Evolutionary conservation across 2,888 invertebrate species (phyloP).

Genomic region (Drosophila helvetica): DNA sequence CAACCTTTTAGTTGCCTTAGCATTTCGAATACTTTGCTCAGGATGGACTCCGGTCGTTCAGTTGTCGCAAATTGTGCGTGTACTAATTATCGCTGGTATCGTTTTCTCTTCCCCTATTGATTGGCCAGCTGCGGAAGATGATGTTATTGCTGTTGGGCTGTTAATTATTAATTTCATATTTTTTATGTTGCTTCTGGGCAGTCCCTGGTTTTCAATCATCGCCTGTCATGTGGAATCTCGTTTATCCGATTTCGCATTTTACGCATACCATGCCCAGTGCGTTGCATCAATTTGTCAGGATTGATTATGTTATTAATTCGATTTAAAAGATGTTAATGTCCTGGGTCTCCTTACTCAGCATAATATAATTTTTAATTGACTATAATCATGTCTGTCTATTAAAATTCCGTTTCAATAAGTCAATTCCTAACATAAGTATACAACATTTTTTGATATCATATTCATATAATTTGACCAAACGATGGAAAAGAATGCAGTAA

Average conservation of each 20-base stretch:
- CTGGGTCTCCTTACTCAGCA: too few relatives aligned
- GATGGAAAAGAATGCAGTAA: too few relatives aligned
- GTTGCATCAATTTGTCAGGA: conserved; percentile 49
- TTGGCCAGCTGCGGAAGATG: conserved; percentile 6
- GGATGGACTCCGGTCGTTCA: conserved; percentile 16
- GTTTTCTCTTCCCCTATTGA: conserved; percentile 11
- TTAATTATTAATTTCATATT: conserved; percentile 72
- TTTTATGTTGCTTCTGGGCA: conserved; percentile 24
- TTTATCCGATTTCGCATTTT: conserved; percentile 53
- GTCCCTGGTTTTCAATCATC: conserved; percentile 10
- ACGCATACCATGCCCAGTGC: conserved; percentile 46
- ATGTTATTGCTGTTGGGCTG: conserved; percentile 32
- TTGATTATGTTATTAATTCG: conserved; percentile 62
- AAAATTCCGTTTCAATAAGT: too few relatives aligned
- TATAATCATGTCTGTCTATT: not conserved
- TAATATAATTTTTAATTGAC: too few relatives aligned
- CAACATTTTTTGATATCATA: too few relatives aligned
- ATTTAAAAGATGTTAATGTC: not conserved
- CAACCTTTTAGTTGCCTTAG: not conserved
- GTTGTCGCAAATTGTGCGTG: conserved; percentile 29
- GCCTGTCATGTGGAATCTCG: conserved; percentile 10
- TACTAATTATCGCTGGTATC: conserved; percentile 54
- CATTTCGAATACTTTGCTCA: conserved; percentile 1
- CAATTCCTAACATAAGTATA: too few relatives aligned
- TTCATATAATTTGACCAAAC: too few relatives aligned